A percentile compares a stretch with the other conserved stretches of the same genome.
These are phyloP conservation scores for Biston betularia DNA, from an alignment of 2,888 invertebrate genomes.

Conservation along the genomic window DNA sequence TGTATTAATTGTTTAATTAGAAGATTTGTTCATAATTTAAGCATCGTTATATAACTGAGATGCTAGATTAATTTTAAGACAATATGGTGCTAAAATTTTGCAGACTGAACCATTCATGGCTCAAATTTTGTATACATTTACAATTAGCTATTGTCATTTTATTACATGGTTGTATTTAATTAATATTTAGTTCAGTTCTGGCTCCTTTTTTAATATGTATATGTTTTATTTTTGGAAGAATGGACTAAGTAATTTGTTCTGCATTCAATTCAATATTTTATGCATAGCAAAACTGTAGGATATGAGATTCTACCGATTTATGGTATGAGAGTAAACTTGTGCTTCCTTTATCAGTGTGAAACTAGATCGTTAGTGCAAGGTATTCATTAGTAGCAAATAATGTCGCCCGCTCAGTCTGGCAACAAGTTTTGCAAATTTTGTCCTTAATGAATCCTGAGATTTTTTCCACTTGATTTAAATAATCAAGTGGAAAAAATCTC, in stretches of 20 bases:
- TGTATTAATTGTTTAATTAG: slow-evolving; percentile 30
- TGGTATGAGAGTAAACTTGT: neutral
- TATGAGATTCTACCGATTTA: neutral
- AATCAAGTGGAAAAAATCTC: no score
- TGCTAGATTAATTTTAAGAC: slow-evolving; percentile 62
- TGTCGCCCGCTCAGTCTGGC: neutral
- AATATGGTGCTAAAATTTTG: slow-evolving; percentile 75
- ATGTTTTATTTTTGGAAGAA: slow-evolving; percentile 8
- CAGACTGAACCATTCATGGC: slow-evolving; percentile 75
- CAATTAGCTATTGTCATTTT: slow-evolving; percentile 47
- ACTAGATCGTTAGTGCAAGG: neutral
- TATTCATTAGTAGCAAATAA: neutral
- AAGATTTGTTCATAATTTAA: neutral
- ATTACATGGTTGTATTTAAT: slow-evolving; percentile 30
- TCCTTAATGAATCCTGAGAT: neutral
- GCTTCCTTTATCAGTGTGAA: neutral
- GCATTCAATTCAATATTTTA: slow-evolving; percentile 8
- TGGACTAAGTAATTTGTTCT: slow-evolving; percentile 9
- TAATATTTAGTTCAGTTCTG: slow-evolving; percentile 26
- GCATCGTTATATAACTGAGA: slow-evolving; percentile 18
- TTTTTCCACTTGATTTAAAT: no score
- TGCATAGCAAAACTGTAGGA: neutral
- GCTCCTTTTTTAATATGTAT: slow-evolving; percentile 18
- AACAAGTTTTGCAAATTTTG: neutral
- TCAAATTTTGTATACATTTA: slow-evolving; percentile 67